Conservation (phyloP, 2,888 invertebrate species). For the Deladenus siricidicola region DNA sequence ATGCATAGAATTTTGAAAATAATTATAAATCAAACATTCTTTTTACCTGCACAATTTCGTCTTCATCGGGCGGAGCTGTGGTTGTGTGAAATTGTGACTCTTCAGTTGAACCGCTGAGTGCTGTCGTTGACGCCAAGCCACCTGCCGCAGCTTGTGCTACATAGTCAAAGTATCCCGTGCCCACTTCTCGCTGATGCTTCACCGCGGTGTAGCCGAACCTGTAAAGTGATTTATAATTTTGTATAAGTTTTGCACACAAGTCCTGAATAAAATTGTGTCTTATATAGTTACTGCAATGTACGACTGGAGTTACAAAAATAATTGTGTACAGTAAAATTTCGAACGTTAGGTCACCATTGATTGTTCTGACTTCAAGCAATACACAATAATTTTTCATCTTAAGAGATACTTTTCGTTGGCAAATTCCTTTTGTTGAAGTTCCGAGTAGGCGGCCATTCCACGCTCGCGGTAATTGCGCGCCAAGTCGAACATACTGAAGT, state of each 20-base stretch:
- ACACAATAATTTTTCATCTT: background rate
- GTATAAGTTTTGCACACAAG: no score
- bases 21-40: background rate
- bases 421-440: conserved; percentile 54
- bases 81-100: conserved; percentile 53
- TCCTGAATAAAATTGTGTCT: no score
- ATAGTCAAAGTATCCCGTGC: conserved; percentile 55
- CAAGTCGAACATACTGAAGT: conserved; percentile 54
- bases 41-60: conserved; percentile 45
- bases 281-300: no score
- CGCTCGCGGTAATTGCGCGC: conserved; percentile 52
- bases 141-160: conserved; percentile 50
- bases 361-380: no score
- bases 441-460: conserved; percentile 53
- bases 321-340: no score
- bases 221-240: background rate
- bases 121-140: conserved; percentile 45
- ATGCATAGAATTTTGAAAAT: background rate
- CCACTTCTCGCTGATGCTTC: conserved; percentile 55
- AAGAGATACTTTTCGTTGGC: conserved; percentile 39
- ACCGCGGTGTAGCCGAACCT: conserved; percentile 54
- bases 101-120: conserved; percentile 53
- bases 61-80: conserved; percentile 46
- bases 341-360: no score
- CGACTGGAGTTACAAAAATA: no score